Conservation (phyloP, 2,888 invertebrate genomes). For the Pristionchus fissidentatus region DNA sequence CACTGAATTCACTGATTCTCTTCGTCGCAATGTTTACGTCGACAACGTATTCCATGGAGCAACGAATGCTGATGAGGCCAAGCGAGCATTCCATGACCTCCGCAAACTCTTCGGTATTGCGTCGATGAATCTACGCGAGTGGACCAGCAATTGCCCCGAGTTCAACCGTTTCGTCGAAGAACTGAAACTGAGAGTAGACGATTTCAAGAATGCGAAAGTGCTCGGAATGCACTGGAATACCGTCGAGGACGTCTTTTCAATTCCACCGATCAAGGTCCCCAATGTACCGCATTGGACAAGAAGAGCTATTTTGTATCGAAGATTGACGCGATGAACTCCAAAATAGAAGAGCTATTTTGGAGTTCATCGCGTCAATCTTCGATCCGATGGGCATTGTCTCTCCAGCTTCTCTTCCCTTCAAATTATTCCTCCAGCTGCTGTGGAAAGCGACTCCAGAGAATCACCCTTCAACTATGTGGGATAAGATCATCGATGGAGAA, state of each 20-base stretch:
- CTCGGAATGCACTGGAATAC: neutral
- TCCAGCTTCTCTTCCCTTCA: neutral
- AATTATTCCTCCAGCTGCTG: neutral
- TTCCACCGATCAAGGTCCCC: too few relatives aligned
- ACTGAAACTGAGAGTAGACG: neutral
- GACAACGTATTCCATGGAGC: slow-evolving; percentile 45
- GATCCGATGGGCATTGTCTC: neutral
- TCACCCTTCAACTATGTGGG: neutral
- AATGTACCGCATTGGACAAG: neutral
- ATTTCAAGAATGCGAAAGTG: neutral
- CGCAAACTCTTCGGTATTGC: neutral
- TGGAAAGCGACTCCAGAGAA: neutral
- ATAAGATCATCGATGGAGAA: neutral
- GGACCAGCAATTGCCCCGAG: neutral
- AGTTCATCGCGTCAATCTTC: neutral
- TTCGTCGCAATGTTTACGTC: slow-evolving; percentile 42
- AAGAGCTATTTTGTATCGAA: too few relatives aligned
- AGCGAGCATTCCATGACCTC: neutral
- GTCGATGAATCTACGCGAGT: slow-evolving; percentile 46
- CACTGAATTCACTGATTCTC: neutral
- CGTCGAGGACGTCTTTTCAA: neutral
- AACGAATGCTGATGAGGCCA: neutral
- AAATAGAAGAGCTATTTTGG: neutral
- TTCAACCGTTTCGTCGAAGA: slow-evolving; percentile 9
- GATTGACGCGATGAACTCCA: too few relatives aligned